Conservation (phyloP, 2,888 invertebrate species). For the Aelia acuminata region DNA sequence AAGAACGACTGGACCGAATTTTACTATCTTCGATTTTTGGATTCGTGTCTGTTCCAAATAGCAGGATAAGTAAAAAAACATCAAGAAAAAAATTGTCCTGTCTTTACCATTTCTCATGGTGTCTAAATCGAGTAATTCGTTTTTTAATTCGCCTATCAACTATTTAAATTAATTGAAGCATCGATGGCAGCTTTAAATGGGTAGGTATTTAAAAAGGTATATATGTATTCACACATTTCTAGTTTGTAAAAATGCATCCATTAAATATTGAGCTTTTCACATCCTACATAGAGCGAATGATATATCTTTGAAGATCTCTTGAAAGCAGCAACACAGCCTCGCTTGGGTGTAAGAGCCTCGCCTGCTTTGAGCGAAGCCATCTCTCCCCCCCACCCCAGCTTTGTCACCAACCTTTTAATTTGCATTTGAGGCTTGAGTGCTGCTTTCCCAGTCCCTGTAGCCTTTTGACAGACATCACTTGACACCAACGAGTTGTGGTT, state of each 20-base stretch:
- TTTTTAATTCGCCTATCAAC: too few relatives aligned
- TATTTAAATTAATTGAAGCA: too few relatives aligned
- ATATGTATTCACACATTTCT: too few relatives aligned
- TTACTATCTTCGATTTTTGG: too few relatives aligned
- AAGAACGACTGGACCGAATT: too few relatives aligned
- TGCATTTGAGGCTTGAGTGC: conserved; percentile 24
- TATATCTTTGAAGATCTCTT: not conserved
- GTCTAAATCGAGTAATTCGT: too few relatives aligned
- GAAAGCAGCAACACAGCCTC: not conserved
- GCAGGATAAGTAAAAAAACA: too few relatives aligned
- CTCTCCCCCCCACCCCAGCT: not conserved
- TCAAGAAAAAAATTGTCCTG: too few relatives aligned
- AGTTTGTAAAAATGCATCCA: not conserved
- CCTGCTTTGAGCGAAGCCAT: not conserved
- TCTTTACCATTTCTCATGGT: too few relatives aligned
- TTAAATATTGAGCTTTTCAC: not conserved
- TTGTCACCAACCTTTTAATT: conserved; percentile 14
- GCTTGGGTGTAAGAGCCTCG: not conserved
- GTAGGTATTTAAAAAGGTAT: too few relatives aligned
- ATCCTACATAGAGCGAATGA: not conserved
- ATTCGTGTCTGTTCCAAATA: too few relatives aligned
- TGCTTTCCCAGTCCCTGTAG: not conserved
- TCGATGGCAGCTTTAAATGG: too few relatives aligned
- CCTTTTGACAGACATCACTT: not conserved
- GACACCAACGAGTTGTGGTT: not conserved